Conservation (phyloP, 2,113 vertebrate species). For the Struthio camelus region DNA sequence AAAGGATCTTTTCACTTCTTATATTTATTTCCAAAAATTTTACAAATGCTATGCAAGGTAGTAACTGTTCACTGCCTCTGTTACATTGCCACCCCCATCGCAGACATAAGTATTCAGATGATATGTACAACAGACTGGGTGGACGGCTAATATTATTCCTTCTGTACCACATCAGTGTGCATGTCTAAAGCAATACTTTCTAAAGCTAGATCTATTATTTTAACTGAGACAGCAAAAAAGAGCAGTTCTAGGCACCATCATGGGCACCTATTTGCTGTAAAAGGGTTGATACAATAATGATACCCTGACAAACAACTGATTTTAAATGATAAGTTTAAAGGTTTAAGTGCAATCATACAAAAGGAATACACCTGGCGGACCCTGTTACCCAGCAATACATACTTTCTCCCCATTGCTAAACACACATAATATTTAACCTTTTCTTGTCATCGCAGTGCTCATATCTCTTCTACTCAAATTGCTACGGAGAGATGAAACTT, state of each 20-base stretch:
- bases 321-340: not conserved
- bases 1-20: not conserved
- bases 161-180: not conserved
- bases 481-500: not conserved
- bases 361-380: not conserved
- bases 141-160: not conserved
- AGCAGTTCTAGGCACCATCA: not conserved
- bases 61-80: not conserved
- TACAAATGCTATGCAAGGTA: not conserved
- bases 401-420: not conserved
- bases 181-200: not conserved
- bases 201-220: not conserved
- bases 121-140: not conserved
- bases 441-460: not conserved
- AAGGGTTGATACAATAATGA: not conserved
- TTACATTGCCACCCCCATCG: not conserved
- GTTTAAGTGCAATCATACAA: not conserved
- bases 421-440: not conserved
- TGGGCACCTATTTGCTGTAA: not conserved
- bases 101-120: not conserved
- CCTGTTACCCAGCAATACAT: not conserved
- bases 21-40: slow-evolving; percentile 9
- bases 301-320: not conserved
- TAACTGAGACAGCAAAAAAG: not conserved
- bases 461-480: not conserved